These are phyloP conservation scores for Gouania willdenowi DNA, from an alignment of 2,797 vertebrate genomes.

Conservation along the genomic window DNA sequence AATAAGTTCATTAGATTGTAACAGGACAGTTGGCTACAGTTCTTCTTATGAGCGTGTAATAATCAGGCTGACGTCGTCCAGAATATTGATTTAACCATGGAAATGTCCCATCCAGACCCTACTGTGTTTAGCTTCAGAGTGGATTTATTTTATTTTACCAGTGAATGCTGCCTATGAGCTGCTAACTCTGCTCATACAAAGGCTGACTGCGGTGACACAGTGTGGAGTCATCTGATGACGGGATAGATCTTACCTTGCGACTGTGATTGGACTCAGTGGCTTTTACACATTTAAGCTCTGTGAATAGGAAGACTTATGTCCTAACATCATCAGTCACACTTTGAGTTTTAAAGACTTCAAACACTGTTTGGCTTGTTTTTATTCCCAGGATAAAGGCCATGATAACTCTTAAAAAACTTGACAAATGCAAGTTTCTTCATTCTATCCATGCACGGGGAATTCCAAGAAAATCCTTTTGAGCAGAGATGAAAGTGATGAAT, in stretches of 20 bases:
- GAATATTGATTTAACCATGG: too few relatives aligned
- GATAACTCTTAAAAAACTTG: background rate
- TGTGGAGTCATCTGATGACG: conserved; percentile 49
- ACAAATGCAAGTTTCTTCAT: background rate
- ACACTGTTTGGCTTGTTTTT: background rate
- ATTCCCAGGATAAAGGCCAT: background rate
- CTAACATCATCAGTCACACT: background rate
- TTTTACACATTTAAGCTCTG: conserved; percentile 20
- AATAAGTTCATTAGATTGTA: too few relatives aligned
- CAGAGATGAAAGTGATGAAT: too few relatives aligned
- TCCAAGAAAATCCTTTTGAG: too few relatives aligned
- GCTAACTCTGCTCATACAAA: too few relatives aligned
- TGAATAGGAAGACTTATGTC: conserved; percentile 33
- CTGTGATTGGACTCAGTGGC: conserved; percentile 54
- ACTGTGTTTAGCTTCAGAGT: too few relatives aligned
- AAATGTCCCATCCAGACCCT: too few relatives aligned
- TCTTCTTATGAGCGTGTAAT: too few relatives aligned
- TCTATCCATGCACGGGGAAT: background rate
- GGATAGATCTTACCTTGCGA: conserved; percentile 40
- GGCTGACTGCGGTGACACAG: background rate
- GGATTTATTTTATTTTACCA: too few relatives aligned
- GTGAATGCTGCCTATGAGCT: too few relatives aligned
- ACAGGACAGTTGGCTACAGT: too few relatives aligned
- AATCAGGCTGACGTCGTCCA: too few relatives aligned
- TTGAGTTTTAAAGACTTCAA: background rate